phyloP scores from a whole-genome alignment of 2,113 vertebrate genomes.

The Onychorhynchus coronatus region DNA sequence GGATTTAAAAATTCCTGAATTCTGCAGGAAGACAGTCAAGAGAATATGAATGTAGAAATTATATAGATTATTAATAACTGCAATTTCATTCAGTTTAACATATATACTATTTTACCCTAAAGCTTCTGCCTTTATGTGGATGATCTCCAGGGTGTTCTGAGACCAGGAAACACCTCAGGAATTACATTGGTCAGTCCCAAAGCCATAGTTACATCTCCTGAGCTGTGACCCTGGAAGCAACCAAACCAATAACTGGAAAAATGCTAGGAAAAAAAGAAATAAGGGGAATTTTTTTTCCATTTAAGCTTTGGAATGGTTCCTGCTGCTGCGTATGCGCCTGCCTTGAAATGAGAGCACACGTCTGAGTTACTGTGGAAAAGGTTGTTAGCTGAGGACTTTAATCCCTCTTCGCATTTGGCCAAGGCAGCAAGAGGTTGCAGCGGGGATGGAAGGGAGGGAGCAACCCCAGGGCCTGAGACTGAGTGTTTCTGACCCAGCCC shows the following conservation, averaged over 20 bases:
- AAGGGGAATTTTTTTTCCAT: not conserved
- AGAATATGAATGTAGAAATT: not conserved
- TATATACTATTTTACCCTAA: not conserved
- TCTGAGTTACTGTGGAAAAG: not conserved
- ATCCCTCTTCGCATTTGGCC: not conserved
- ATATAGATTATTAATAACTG: not conserved
- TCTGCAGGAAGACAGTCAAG: not conserved
- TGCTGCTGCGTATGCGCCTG: not conserved
- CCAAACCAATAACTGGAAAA: not conserved
- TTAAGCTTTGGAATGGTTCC: not conserved
- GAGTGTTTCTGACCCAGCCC: not conserved
- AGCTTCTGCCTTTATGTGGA: not conserved
- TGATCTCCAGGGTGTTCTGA: not conserved
- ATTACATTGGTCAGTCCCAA: not conserved
- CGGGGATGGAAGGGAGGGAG: not conserved
- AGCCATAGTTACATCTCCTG: not conserved
- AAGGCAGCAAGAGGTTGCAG: not conserved
- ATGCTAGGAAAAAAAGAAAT: not conserved
- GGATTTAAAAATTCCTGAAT: not conserved
- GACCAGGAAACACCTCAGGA: not conserved
- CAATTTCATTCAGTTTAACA: not conserved
- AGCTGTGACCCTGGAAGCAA: not conserved
- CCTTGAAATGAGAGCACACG: not conserved
- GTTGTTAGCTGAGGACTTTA: not conserved
- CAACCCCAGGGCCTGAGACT: not conserved